Percentiles rank a stretch among this genome's conserved stretches.
phyloP scores from a whole-genome alignment of 2,888 invertebrate species.

The Diloba caeruleocephala region DNA sequence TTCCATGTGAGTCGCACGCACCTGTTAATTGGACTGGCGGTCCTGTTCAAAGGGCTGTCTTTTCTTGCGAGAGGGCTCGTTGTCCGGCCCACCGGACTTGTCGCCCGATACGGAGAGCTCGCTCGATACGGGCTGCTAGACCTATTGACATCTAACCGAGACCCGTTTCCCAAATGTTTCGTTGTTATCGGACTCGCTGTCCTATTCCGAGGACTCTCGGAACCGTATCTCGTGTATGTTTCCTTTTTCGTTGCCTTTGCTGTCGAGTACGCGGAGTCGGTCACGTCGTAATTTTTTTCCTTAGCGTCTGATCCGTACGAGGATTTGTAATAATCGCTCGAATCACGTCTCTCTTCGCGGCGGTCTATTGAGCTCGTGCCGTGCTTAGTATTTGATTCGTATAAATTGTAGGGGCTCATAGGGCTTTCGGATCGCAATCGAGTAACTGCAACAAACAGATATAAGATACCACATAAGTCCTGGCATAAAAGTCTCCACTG shows the following conservation, averaged over 20 bases:
- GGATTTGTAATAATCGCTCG: conserved; percentile 83
- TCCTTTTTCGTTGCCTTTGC: conserved; percentile 80
- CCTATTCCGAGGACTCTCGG: conserved; percentile 82
- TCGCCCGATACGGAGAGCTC: conserved; percentile 78
- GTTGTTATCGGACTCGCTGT: conserved; percentile 86
- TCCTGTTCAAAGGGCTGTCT: conserved; percentile 86
- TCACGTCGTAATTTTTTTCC: conserved; percentile 82
- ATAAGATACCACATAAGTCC: conserved; percentile 3
- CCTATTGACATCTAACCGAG: conserved; percentile 85
- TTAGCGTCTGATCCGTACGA: conserved; percentile 76
- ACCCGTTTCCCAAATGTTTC: conserved; percentile 86
- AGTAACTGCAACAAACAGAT: conserved; percentile 72
- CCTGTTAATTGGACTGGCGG: conserved; percentile 88
- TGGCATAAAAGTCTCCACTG: background rate
- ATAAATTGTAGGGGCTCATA: conserved; percentile 78
- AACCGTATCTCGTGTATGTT: conserved; percentile 75
- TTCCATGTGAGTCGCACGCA: conserved; percentile 54
- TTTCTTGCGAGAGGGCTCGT: conserved; percentile 88
- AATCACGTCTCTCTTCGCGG: conserved; percentile 81
- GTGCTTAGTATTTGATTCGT: conserved; percentile 78
- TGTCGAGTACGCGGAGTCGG: conserved; percentile 82
- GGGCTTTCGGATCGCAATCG: conserved; percentile 85
- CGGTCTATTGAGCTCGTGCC: conserved; percentile 79
- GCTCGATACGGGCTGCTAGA: conserved; percentile 79
- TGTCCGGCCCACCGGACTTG: conserved; percentile 84